phyloP scores from a whole-genome alignment of 2,888 invertebrate genomes.

The Poecilobothrus nobilitatus region DNA sequence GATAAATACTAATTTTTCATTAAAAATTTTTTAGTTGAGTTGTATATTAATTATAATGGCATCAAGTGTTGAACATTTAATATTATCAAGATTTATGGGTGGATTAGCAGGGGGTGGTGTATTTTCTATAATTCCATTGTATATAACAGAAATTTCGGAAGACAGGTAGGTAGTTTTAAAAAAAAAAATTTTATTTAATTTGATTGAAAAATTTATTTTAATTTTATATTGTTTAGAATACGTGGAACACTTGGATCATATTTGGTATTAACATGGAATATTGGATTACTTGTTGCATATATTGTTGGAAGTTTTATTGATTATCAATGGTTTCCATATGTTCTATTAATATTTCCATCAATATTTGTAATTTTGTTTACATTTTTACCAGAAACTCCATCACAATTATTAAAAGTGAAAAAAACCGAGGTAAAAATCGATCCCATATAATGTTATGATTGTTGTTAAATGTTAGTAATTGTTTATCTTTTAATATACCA shows the following conservation, averaged over 20 bases:
- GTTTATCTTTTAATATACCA: background rate
- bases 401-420: slow-evolving; percentile 31
- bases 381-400: slow-evolving; percentile 40
- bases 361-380: slow-evolving; percentile 31
- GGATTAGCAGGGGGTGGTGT: slow-evolving; percentile 35
- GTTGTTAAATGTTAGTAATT: no score
- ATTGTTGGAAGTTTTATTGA: slow-evolving; percentile 33
- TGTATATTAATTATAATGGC: slow-evolving; percentile 35
- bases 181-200: no score
- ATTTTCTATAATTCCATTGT: slow-evolving; percentile 36
- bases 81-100: slow-evolving; percentile 31
- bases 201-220: background rate
- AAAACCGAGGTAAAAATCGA: slow-evolving; percentile 25
- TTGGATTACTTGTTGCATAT: slow-evolving; percentile 35
- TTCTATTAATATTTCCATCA: slow-evolving; percentile 29
- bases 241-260: slow-evolving; percentile 39
- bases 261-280: slow-evolving; percentile 35
- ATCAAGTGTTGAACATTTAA: slow-evolving; percentile 30
- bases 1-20: no score
- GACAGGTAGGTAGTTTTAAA: slow-evolving; percentile 28
- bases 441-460: no score
- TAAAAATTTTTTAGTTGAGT: slow-evolving; percentile 27
- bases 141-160: slow-evolving; percentile 36
- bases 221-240: slow-evolving; percentile 26
- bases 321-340: slow-evolving; percentile 31